phyloP scores from a whole-genome alignment of 1,140 invertebrate species.

The Kradibia gibbosae region DNA sequence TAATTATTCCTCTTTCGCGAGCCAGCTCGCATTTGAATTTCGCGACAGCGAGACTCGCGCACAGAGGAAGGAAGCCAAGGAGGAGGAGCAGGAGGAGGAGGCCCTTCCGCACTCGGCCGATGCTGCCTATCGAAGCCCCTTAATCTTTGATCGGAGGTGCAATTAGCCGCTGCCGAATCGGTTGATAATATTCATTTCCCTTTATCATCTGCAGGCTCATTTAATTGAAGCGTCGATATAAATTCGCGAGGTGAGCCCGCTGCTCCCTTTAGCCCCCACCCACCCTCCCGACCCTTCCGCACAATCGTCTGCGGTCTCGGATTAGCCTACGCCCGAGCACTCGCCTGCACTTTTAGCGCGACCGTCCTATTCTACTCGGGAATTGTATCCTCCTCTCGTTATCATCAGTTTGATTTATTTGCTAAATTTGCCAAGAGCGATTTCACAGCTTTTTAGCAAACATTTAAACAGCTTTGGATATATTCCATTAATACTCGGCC shows the following conservation, averaged over 20 bases:
- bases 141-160: background rate
- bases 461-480: background rate
- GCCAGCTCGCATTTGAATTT: conserved; percentile 24
- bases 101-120: too few species aligned
- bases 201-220: background rate
- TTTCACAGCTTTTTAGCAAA: background rate
- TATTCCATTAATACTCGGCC: background rate
- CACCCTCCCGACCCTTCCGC: background rate
- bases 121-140: background rate
- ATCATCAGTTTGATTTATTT: background rate
- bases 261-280: background rate
- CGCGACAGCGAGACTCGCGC: background rate
- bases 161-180: background rate
- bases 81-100: too few species aligned
- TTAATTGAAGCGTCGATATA: background rate
- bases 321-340: background rate
- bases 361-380: background rate
- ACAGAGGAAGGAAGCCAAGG: too few species aligned
- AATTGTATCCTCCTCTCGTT: background rate
- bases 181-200: background rate
- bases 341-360: background rate
- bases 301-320: background rate
- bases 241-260: background rate
- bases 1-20: conserved; percentile 36
- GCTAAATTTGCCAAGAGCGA: background rate